phyloP scores from a whole-genome alignment of 2,888 invertebrate genomes.

The Tortrix viridana region DNA sequence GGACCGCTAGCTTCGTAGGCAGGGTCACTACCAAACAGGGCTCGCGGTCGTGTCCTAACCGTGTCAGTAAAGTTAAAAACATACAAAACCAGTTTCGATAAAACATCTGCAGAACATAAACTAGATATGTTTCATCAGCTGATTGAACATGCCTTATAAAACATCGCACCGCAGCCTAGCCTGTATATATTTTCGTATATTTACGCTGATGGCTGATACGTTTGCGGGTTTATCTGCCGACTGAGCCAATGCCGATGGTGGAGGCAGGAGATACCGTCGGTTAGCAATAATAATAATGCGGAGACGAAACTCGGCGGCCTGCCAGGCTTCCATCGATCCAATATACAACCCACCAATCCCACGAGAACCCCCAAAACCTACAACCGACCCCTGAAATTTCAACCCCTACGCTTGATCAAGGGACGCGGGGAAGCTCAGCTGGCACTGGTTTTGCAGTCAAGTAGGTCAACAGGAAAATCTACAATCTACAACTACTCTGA shows the following conservation, averaged over 20 bases:
- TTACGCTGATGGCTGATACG: slow-evolving; percentile 29
- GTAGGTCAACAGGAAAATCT: slow-evolving; percentile 84
- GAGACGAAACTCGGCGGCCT: slow-evolving; percentile 80
- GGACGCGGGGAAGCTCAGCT: slow-evolving; percentile 58
- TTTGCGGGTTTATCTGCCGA: slow-evolving; percentile 57
- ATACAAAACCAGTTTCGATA: background rate
- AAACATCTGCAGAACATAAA: slow-evolving; percentile 12
- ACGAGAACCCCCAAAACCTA: slow-evolving; percentile 67
- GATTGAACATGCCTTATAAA: slow-evolving; percentile 30
- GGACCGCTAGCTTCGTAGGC: no score
- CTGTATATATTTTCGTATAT: slow-evolving; percentile 35
- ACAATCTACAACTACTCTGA: slow-evolving; percentile 74
- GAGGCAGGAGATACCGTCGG: slow-evolving; percentile 76
- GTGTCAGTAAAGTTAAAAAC: no score
- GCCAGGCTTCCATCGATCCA: slow-evolving; percentile 81
- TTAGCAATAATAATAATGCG: slow-evolving; percentile 83
- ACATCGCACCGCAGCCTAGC: slow-evolving; percentile 13
- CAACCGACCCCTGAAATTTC: slow-evolving; percentile 57
- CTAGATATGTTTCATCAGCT: slow-evolving; percentile 29
- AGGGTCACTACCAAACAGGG: no score
- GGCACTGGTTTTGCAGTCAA: slow-evolving; percentile 70
- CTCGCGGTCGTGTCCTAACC: no score
- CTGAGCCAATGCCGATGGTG: slow-evolving; percentile 69
- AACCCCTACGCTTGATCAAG: slow-evolving; percentile 50
- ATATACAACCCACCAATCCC: slow-evolving; percentile 61